phyloP scores from a whole-genome alignment of 2,888 invertebrate genomes.

The Ichneumon xanthorius region DNA sequence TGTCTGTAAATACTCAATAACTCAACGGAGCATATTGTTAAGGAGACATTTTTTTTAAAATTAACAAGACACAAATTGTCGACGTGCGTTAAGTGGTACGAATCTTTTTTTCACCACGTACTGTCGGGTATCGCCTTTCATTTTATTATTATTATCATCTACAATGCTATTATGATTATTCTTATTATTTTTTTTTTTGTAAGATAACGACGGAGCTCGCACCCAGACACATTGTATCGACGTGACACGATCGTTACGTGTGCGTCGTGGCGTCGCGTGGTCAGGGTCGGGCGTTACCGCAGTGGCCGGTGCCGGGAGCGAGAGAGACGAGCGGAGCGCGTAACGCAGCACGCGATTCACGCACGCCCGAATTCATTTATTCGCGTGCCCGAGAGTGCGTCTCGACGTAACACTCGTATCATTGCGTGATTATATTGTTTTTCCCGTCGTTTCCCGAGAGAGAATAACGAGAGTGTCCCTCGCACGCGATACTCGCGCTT shows the following conservation, averaged over 20 bases:
- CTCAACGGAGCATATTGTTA: no score
- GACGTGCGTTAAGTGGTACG: no score
- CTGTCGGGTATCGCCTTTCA: background rate
- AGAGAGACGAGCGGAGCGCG: constrained; percentile 46
- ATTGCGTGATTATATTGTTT: constrained; percentile 11
- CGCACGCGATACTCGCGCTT: constrained; percentile 27
- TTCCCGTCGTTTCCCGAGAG: background rate
- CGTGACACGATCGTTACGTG: constrained; percentile 66
- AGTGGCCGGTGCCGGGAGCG: constrained; percentile 36
- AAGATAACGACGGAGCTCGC: constrained; percentile 11
- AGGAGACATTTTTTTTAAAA: no score
- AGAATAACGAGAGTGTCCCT: background rate
- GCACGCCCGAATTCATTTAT: constrained; percentile 58
- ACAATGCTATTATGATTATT: no score
- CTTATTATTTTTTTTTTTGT: background rate
- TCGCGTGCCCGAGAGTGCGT: constrained; percentile 52
- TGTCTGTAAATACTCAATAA: no score
- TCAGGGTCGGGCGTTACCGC: constrained; percentile 69
- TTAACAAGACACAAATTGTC: no score
- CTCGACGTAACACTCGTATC: constrained; percentile 11
- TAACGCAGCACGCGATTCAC: constrained; percentile 59
- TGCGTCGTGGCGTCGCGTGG: constrained; percentile 64
- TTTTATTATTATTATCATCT: background rate
- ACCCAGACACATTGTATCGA: constrained; percentile 59
- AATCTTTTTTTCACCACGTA: background rate